Percentiles rank a stretch among this genome's conserved stretches.
phyloP scores from a whole-genome alignment of 2,888 invertebrate species.

The Erpobdella octoculata region DNA sequence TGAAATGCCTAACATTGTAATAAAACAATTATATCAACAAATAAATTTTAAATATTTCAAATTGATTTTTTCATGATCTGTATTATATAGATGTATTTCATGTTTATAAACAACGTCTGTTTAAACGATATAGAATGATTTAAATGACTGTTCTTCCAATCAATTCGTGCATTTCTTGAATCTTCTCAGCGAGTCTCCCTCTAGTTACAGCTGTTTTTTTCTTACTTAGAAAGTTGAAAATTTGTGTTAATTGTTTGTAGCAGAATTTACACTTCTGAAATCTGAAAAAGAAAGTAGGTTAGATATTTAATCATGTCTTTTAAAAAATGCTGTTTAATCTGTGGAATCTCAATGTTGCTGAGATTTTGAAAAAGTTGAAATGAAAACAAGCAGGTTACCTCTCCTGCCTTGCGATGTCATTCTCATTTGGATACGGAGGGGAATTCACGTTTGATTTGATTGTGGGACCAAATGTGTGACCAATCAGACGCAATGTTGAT shows the following conservation, averaged over 20 bases:
- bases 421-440: slow-evolving; percentile 25
- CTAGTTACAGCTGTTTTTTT: not conserved
- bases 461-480: slow-evolving; percentile 28
- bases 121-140: too few relatives aligned
- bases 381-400: slow-evolving; percentile 13
- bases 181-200: slow-evolving; percentile 29
- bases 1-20: not conserved
- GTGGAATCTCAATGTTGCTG: not conserved
- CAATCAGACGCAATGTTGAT: slow-evolving; percentile 30
- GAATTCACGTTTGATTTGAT: slow-evolving; percentile 16
- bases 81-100: too few relatives aligned
- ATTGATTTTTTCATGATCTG: too few relatives aligned
- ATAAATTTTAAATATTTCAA: too few relatives aligned
- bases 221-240: slow-evolving; percentile 6
- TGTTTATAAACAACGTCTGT: too few relatives aligned
- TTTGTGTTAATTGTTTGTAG: slow-evolving; percentile 21
- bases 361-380: not conserved
- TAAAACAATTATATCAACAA: not conserved
- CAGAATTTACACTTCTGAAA: slow-evolving; percentile 30
- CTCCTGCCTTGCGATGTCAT: slow-evolving; percentile 30
- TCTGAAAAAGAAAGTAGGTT: slow-evolving; percentile 16
- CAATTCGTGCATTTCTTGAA: slow-evolving; percentile 27
- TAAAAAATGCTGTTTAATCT: too few relatives aligned
- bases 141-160: not conserved
- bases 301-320: too few relatives aligned